Evolutionary conservation across 1,140 invertebrate species (phyloP), one percentile per base, ranked within the genome.

Genomic region (Dinoponera quadriceps): DNA sequence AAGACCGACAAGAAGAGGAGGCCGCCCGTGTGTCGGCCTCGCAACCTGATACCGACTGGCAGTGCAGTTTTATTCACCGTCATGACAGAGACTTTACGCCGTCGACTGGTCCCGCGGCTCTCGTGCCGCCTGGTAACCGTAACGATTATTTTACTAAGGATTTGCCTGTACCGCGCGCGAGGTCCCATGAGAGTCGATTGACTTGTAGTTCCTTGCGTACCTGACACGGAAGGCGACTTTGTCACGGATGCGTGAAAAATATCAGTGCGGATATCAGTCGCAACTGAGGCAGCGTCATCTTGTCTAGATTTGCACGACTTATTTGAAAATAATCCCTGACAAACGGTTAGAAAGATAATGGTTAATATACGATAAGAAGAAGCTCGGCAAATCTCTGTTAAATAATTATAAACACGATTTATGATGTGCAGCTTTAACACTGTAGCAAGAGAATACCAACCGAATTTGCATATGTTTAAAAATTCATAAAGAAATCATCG

Each of bases 1-100:
- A 84, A 73, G 81, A 85, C 54, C 57, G 29, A 73, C 78, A 78
- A 87, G 85, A 87, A 89, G 83, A 85, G 51, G 22, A 83, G 86
- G 85, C 77, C 77, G 84, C 86, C 74, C 54, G 80, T 88, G 68
- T 89, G 82, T 86, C 86, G 81, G 88, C 77, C 82, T 82, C 77
- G 81, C 65, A 90, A 90, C 87, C 77, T 86, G 89, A 90, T 90
- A 88, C 82, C 68, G 72, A 75, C 57, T 27, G 69, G 71, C 60
- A 83, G 51, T 33, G 88, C 68, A 65, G 63, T 89, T 89, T 89
- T 83, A 82, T 81, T 72, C 82, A 65, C 68, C 66, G 38, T 59
- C 73, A 81, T 51, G 33, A 73, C 59, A 66, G 29, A 62, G 48
- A 80, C 27, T 66, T 77, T 66, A 80, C 44, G 22, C 22, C 20